Evolutionary conservation across 1,140 invertebrate species (phyloP).

Genomic region (Aphelinus atriplicis): DNA sequence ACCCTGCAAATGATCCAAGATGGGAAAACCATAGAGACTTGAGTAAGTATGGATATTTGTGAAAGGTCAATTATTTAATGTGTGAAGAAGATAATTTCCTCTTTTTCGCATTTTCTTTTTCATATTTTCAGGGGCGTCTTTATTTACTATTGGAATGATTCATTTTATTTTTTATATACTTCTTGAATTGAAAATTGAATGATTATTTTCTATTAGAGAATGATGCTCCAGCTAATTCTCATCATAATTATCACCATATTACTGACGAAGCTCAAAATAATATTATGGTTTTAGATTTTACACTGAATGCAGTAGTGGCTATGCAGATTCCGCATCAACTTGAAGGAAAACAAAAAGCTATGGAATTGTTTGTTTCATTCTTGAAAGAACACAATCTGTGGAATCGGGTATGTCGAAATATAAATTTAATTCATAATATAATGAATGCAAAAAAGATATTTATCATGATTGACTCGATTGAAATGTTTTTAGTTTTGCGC

Average conservation of each 20-base stretch:
- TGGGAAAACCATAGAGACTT: conserved; percentile 70
- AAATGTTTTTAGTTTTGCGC: conserved; percentile 62
- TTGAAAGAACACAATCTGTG: conserved; percentile 80
- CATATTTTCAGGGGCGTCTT: background rate
- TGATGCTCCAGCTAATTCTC: no score
- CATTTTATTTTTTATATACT: background rate
- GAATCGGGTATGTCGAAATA: conserved; percentile 68
- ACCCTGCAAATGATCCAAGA: conserved; percentile 87
- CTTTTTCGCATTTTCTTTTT: background rate
- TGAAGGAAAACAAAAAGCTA: conserved; percentile 84
- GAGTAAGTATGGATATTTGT: conserved; percentile 44
- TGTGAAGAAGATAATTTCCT: no score
- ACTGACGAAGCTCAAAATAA: no score
- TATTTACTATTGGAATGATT: background rate
- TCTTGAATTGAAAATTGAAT: background rate
- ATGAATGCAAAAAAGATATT: conserved; percentile 8
- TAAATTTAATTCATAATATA: background rate
- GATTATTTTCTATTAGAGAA: background rate
- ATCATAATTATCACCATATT: no score
- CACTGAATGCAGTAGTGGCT: conserved; percentile 67
- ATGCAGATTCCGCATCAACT: conserved; percentile 86
- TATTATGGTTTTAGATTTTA: conserved; percentile 52
- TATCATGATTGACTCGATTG: conserved; percentile 12
- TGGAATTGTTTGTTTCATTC: conserved; percentile 79
- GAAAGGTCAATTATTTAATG: background rate